phyloP scores from a whole-genome alignment of 2,888 invertebrate genomes.

The Spisula subtruncata region DNA sequence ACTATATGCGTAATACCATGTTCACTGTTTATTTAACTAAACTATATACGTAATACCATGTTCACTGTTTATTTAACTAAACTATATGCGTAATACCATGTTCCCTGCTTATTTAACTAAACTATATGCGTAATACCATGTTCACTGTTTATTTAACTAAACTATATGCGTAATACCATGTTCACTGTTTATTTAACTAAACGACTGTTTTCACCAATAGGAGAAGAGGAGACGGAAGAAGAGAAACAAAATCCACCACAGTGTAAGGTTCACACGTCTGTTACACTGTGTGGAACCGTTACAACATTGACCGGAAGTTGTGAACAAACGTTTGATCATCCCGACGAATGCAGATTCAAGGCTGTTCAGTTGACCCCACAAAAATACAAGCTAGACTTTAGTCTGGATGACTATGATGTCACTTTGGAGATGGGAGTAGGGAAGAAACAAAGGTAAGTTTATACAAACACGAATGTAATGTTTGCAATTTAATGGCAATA shows the following conservation, averaged over 20 bases:
- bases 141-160: too few relatives aligned
- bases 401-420: not conserved
- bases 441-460: too few relatives aligned
- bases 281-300: slow-evolving; percentile 24
- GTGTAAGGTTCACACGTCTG: not conserved
- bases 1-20: too few relatives aligned
- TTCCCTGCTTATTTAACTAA: too few relatives aligned
- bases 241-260: not conserved
- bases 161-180: too few relatives aligned
- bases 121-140: too few relatives aligned
- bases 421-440: not conserved
- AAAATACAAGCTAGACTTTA: not conserved
- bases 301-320: slow-evolving; percentile 27
- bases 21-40: too few relatives aligned
- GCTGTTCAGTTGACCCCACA: not conserved
- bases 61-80: too few relatives aligned
- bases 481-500: too few relatives aligned
- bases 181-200: not conserved
- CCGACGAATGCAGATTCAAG: slow-evolving; percentile 17
- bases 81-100: too few relatives aligned
- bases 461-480: too few relatives aligned
- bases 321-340: slow-evolving; percentile 24
- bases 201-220: not conserved
- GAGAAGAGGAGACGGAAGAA: not conserved
- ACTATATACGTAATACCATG: too few relatives aligned